Conservation (phyloP, 2,113 vertebrate species). For the Corvus moneduloides region DNA sequence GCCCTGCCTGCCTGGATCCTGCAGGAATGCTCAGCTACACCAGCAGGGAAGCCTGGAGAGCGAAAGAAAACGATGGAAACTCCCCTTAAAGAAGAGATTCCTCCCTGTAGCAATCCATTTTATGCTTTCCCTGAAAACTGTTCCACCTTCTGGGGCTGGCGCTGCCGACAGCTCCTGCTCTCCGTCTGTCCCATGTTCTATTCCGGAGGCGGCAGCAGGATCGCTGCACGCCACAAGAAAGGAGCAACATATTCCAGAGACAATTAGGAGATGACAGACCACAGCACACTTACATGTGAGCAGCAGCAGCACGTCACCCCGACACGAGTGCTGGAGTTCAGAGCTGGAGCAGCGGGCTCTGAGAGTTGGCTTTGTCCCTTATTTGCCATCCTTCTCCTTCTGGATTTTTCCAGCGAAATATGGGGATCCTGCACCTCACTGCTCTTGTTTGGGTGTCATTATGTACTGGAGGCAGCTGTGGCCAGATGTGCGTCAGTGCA, state of each 20-base stretch:
- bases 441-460: rapidly evolving
- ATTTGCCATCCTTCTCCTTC: not conserved
- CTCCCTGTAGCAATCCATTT: rapidly evolving
- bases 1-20: not conserved
- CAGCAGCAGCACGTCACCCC: rapidly evolving
- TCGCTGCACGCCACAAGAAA: not conserved
- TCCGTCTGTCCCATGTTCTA: rapidly evolving
- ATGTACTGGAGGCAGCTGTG: rapidly evolving
- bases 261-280: not conserved
- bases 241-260: not conserved
- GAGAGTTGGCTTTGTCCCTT: rapidly evolving
- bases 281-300: not conserved
- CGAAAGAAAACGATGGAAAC: rapidly evolving
- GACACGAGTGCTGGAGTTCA: rapidly evolving
- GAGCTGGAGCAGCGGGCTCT: not conserved
- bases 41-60: not conserved
- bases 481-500: not conserved
- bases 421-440: rapidly evolving
- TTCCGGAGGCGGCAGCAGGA: not conserved
- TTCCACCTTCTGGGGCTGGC: not conserved
- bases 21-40: not conserved
- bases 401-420: not conserved
- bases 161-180: not conserved
- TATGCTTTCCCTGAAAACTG: not conserved
- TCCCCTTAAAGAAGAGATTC: not conserved